These are phyloP conservation scores for Pitangus sulphuratus DNA, from an alignment of 2,797 vertebrate genomes.

Conservation along the genomic window DNA sequence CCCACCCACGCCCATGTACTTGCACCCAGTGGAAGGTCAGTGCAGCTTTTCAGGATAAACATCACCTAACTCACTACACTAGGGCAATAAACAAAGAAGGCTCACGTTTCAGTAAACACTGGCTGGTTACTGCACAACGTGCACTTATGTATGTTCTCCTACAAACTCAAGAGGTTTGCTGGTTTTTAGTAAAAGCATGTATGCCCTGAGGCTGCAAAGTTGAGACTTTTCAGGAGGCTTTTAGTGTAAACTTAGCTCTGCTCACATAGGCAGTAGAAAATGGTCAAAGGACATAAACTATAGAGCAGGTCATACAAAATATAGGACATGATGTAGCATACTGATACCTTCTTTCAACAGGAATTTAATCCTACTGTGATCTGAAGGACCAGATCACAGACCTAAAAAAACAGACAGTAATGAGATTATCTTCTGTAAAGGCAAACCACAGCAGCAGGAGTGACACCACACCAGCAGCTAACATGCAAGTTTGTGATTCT, in stretches of 20 bases:
- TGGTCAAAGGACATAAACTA: not conserved
- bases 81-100: not conserved
- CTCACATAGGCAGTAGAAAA: not conserved
- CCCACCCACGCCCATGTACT: accelerated
- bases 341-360: not conserved
- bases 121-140: not conserved
- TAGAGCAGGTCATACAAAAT: not conserved
- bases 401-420: not conserved
- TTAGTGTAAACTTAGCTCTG: not conserved
- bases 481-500: not conserved
- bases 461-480: not conserved
- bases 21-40: not conserved
- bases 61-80: not conserved
- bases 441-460: not conserved
- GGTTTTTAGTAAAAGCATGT: not conserved
- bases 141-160: not conserved
- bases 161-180: not conserved
- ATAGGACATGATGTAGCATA: not conserved
- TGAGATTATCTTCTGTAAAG: not conserved
- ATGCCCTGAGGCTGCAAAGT: not conserved
- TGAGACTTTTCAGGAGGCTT: not conserved
- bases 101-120: not conserved
- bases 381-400: not conserved
- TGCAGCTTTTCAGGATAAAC: not conserved
- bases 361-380: not conserved